Percentiles rank a stretch among this genome's conserved stretches.
These are phyloP conservation scores for Nephrotoma flavescens DNA, from an alignment of 2,888 invertebrate species.

Conservation along the genomic window DNA sequence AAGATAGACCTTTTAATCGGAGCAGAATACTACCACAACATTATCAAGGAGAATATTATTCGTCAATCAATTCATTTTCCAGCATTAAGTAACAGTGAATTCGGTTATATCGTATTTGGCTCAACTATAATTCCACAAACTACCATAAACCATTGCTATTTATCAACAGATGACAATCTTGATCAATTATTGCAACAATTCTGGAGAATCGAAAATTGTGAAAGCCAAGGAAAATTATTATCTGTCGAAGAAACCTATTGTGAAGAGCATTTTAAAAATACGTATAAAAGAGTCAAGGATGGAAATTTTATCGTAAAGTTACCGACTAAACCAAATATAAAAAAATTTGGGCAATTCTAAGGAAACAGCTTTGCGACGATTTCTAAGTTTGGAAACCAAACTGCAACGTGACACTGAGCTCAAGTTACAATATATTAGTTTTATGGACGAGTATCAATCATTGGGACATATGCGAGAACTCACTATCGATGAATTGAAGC, in stretches of 20 bases:
- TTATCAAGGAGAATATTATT: no score
- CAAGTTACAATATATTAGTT: no score
- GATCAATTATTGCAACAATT: not conserved
- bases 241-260: not conserved
- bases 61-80: no score
- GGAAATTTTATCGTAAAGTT: not conserved
- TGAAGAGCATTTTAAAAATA: not conserved
- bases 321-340: not conserved
- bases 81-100: no score
- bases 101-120: no score
- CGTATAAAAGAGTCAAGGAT: not conserved
- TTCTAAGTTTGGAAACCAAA: not conserved
- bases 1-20: no score
- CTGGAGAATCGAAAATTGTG: not conserved
- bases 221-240: not conserved
- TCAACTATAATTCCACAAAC: no score
- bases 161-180: not conserved
- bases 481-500: not conserved
- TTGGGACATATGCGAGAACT: not conserved
- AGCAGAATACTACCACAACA: no score
- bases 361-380: not conserved
- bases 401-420: no score
- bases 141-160: no score
- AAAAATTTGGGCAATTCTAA: not conserved
- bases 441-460: not conserved